These are phyloP conservation scores for Protonemura montana DNA, from an alignment of 2,888 invertebrate species.

Conservation along the genomic window DNA sequence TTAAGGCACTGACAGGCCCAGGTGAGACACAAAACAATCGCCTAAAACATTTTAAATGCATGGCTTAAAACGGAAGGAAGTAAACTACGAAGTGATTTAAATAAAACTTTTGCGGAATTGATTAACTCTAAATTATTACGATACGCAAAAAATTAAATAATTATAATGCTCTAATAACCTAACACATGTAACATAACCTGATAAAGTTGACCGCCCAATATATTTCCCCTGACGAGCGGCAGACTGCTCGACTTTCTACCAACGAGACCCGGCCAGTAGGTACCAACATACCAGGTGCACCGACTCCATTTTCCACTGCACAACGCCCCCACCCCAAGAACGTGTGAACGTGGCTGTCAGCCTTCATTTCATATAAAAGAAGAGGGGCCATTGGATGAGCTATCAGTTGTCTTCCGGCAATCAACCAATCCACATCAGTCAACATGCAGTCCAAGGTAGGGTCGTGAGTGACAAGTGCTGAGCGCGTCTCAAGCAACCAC, in stretches of 20 bases:
- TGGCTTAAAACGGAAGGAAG: no score
- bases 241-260: neutral
- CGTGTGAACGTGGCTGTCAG: neutral
- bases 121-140: no score
- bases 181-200: no score
- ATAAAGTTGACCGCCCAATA: neutral
- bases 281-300: neutral
- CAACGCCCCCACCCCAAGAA: neutral
- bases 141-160: no score
- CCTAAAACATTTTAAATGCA: no score
- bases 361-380: neutral
- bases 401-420: neutral
- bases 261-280: neutral
- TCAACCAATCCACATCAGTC: neutral
- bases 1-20: no score
- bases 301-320: neutral
- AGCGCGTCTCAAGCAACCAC: neutral
- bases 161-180: no score
- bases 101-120: no score
- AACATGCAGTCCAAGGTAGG: neutral
- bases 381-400: neutral
- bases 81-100: no score
- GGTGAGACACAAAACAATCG: no score
- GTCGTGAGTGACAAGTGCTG: neutral
- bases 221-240: neutral